Evolutionary conservation across 1,140 invertebrate genomes (phyloP), one percentile per base, ranked within the genome.

Genomic region (Papilio polyxenes): DNA sequence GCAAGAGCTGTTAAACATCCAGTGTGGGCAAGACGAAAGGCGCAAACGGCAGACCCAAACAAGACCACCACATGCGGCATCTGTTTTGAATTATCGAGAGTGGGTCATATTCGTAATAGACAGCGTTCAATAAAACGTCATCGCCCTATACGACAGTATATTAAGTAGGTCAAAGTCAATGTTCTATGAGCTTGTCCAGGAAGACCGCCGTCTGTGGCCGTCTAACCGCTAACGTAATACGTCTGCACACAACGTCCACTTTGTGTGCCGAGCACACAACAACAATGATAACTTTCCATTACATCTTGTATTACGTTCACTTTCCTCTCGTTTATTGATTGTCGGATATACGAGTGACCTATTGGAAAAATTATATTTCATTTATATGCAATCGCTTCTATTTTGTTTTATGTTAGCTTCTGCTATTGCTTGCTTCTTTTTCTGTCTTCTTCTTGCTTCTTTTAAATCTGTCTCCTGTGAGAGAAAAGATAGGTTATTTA

Each of bases 91-190:
- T 72, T 72, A 72, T 17, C 65, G 23, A 37, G 23, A 77, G 20
- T 31, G n/a, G 49, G 23, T 23, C 20, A 23, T 75, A 31, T 2
- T 31, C 23, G 23, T 31, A 44, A 75, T 56, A n/a, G 75, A 77
- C 48, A 77, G 23, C 48, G 49, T 51, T 53, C 75, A 37, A 77
- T 51, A 77, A 15, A 31, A 77, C 48, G 75, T 77, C 75, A 77
- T 15, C 20, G 75, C 13, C 53, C 49, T 77, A 53, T 23, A 11
- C 75, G 44, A 7, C 75, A 8, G n/a, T 51, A 51, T 17, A 20
- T 31, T 77, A 77, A 53, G 23, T 77, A 77, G 75, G 75, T 77
- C 75, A 77, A 77, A 51, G 44, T 77, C 75, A 53, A 77, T 77
- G 44, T 53, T 72, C 48, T 53, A 31, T 53, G 44, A 53, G 48